These are phyloP conservation scores for Serinus canaria DNA, from an alignment of 2,113 vertebrate genomes.

Conservation along the genomic window DNA sequence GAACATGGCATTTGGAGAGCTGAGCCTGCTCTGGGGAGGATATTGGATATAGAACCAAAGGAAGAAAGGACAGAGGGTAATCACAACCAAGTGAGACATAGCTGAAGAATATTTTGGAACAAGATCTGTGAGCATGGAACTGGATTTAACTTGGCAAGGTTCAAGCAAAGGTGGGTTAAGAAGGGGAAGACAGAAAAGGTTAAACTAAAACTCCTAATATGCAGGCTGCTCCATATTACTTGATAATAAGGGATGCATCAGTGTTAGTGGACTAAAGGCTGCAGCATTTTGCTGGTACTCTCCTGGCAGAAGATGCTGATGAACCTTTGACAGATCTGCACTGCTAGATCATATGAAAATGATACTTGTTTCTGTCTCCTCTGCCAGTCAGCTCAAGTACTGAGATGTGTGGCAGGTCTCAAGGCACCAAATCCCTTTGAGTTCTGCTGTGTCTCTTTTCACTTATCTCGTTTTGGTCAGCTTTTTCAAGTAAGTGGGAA, in stretches of 20 bases:
- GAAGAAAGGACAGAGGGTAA: not conserved
- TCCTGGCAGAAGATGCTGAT: not conserved
- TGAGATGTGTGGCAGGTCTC: not conserved
- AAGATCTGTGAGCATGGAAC: not conserved
- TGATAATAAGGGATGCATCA: not conserved
- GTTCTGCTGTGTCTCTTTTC: not conserved
- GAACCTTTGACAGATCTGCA: not conserved
- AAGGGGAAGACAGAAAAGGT: not conserved
- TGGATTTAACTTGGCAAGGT: not conserved
- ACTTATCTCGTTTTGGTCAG: not conserved
- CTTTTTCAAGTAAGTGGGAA: not conserved
- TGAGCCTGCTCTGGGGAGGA: not conserved
- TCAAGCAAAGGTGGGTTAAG: not conserved
- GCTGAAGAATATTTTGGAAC: not conserved
- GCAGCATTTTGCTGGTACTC: not conserved
- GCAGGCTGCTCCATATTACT: not conserved
- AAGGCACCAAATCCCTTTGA: not conserved
- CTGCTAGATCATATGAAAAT: not conserved
- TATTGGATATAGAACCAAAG: not conserved
- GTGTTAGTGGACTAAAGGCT: not conserved
- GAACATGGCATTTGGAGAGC: accelerated
- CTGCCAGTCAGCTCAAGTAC: not conserved
- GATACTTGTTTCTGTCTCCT: not conserved
- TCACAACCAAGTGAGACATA: not conserved
- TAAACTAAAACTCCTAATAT: not conserved